phyloP scores from a whole-genome alignment of 2,888 invertebrate genomes.

The Andrena trimmerana region DNA sequence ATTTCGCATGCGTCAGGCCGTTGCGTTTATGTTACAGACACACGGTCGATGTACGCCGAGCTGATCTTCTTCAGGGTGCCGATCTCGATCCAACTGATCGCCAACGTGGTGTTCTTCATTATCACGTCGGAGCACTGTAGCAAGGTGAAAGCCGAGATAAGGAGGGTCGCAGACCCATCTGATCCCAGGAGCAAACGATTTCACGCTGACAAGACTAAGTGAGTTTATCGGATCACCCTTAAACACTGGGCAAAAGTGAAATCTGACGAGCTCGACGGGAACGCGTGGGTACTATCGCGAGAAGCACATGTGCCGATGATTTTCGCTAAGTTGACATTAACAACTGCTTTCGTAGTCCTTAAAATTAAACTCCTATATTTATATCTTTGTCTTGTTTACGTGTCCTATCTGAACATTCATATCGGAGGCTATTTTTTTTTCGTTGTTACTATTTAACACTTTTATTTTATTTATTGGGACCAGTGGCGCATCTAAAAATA shows the following conservation, averaged over 20 bases:
- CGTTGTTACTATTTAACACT: no score
- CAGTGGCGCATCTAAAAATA: no score
- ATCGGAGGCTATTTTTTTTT: no score
- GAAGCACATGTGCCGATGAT: no score
- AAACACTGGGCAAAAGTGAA: neutral
- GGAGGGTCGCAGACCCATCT: constrained; percentile 88
- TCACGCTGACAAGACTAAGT: constrained; percentile 90
- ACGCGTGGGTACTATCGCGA: neutral
- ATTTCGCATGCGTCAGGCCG: neutral
- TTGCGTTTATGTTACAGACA: constrained; percentile 29
- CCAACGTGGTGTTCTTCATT: constrained; percentile 90
- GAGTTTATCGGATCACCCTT: constrained; percentile 75
- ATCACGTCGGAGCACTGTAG: constrained; percentile 90
- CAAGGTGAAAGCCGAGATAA: constrained; percentile 91
- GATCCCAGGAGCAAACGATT: constrained; percentile 88
- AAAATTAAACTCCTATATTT: no score
- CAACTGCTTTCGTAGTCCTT: no score
- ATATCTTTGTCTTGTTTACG: no score
- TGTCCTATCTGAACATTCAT: no score
- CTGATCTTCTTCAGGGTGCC: constrained; percentile 89
- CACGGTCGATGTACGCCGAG: constrained; percentile 68
- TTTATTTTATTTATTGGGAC: no score
- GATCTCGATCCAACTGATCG: constrained; percentile 88
- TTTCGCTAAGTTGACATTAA: no score
- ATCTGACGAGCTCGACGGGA: constrained; percentile 2